Conservation (phyloP, 2,797 vertebrate genomes). For the Dallia pectoralis region DNA sequence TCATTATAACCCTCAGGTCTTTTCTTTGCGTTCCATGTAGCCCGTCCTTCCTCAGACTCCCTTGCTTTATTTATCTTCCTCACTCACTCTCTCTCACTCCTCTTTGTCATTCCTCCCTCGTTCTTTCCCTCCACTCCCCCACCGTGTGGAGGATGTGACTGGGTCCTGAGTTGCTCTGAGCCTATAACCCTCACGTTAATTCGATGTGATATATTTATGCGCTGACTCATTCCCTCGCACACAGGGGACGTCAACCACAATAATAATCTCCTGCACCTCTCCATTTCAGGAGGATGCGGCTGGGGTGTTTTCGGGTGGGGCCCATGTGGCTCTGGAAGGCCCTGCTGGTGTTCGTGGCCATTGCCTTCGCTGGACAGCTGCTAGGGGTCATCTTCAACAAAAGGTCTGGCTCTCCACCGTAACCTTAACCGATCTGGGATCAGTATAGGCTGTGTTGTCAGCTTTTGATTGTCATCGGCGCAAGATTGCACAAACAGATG, state of each 20-base stretch:
- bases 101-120: not conserved
- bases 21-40: not conserved
- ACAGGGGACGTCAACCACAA: not conserved
- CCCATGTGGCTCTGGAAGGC: conserved; percentile 79
- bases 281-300: conserved; percentile 72
- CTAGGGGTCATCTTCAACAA: conserved; percentile 82
- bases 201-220: conserved; percentile 24
- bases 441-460: not conserved
- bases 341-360: conserved; percentile 79
- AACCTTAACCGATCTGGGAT: not conserved
- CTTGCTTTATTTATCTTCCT: not conserved
- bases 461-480: not conserved
- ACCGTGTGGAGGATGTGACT: not conserved
- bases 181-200: not conserved
- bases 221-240: conserved; percentile 39
- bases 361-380: conserved; percentile 83
- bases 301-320: conserved; percentile 69
- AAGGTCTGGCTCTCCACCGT: conserved; percentile 67
- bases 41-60: not conserved
- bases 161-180: not conserved
- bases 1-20: not conserved
- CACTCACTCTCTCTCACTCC: not conserved
- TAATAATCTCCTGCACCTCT: not conserved
- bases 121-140: not conserved
- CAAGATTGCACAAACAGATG: not conserved